phyloP scores from a whole-genome alignment of 2,113 vertebrate species.

The Callithrix jacchus region DNA sequence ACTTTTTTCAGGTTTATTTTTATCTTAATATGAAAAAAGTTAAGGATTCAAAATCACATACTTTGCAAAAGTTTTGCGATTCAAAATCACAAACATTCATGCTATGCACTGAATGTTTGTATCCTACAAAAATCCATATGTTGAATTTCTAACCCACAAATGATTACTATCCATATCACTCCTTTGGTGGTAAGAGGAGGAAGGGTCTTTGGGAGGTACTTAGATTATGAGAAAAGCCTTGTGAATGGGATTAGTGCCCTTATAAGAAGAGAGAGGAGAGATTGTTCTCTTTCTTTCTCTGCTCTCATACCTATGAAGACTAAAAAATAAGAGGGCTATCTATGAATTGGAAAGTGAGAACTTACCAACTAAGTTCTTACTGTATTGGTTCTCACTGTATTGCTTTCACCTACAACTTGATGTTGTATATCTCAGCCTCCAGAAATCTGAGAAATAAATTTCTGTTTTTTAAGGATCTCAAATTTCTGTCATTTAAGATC shows the following conservation, averaged over 20 bases:
- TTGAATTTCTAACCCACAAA: not conserved
- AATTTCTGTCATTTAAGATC: not conserved
- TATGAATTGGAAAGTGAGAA: not conserved
- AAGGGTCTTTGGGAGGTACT: fast-evolving
- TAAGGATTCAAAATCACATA: not conserved
- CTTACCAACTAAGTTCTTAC: not conserved
- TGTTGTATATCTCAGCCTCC: not conserved
- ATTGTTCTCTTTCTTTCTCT: not conserved
- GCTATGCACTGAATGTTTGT: not conserved
- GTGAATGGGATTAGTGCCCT: not conserved
- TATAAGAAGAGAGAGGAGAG: not conserved
- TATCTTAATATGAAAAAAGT: not conserved
- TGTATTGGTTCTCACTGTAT: no score
- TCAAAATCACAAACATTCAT: no score
- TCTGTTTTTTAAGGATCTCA: not conserved
- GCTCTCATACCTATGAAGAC: not conserved
- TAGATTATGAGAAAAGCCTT: not conserved
- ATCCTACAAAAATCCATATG: not conserved
- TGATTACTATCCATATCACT: not conserved
- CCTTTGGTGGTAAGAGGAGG: not conserved
- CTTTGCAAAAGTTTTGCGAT: not conserved
- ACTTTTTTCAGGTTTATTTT: not conserved
- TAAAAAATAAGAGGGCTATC: not conserved
- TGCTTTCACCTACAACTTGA: not conserved
- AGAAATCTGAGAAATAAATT: not conserved